Conservation (phyloP, 2,797 vertebrate genomes). For the Capromys pilorides region DNA sequence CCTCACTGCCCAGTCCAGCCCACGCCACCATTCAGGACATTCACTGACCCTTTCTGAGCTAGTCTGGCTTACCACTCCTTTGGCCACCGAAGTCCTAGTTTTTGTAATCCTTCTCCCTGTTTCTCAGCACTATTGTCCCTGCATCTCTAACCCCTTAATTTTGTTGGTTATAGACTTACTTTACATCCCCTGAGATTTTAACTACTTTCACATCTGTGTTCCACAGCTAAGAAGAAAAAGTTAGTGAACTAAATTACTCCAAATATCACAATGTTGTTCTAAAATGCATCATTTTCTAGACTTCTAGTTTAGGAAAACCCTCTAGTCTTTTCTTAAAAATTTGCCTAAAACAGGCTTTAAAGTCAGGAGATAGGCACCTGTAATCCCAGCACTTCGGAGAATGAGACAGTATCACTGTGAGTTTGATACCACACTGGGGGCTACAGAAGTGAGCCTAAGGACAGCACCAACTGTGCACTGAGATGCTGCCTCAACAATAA, state of each 20-base stretch:
- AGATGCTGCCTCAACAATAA: no score
- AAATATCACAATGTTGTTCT: not conserved
- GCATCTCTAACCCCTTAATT: not conserved
- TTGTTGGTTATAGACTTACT: not conserved
- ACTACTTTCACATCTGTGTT: not conserved
- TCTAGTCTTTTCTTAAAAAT: conserved; percentile 28
- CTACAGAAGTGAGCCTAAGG: no score
- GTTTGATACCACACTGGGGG: no score
- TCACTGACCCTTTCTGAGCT: not conserved
- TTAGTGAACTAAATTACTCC: not conserved
- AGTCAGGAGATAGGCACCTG: not conserved
- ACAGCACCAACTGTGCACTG: no score
- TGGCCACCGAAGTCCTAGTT: not conserved
- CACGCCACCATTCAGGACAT: not conserved
- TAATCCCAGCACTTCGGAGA: no score
- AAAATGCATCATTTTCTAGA: not conserved
- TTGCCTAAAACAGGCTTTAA: conserved; percentile 26
- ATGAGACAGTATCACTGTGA: no score
- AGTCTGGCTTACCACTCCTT: not conserved
- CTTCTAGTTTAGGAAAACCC: not conserved
- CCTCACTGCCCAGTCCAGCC: not conserved
- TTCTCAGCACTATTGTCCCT: not conserved
- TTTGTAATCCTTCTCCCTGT: not conserved
- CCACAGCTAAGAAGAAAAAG: not conserved
- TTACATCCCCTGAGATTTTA: not conserved